Evolutionary conservation across 2,888 invertebrate genomes (phyloP), one percentile per base, ranked within the genome.

Genomic region (Hololepta plana): DNA sequence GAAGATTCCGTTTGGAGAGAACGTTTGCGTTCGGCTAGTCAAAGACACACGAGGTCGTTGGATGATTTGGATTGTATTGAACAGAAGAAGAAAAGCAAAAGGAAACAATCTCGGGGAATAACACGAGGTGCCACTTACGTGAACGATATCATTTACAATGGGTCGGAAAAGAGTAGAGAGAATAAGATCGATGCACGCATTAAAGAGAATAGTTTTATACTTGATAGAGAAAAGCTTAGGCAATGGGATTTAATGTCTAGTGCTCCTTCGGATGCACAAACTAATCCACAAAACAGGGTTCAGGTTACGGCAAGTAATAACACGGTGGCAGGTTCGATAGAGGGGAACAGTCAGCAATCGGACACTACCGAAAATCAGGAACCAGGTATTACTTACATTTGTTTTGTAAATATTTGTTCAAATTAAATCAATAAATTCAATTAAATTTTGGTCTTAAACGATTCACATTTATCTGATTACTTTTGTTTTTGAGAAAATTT

Each of bases 221-320:
- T 82, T 43, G 84, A 84, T 58, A 69, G 84, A 42, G 84, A 84
- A 57, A 82, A 77, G 40, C 64, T 84, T 40, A 66, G 84, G 27
- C 84, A 84, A 47, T 84, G 84, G 84, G 84, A 84, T 57, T 66
- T 82, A 43, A 68, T 84, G 72, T 84, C 84, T 32, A 82, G 82
- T 60, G 82, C 55, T 24, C 53, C 55, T 24, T 47, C 50, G 20
- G 51, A 51, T 37, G 44, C 47, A 37, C 51, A 50, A 33, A 32
- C 14, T 24, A 15, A 15, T 27, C 27, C 12, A 21, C 21, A 22
- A 16, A 25, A 25, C 17, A 17, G 17, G 38, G 35, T 38, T 31
- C 45, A 45, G 38, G 44, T 34, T 30, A 40, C 40, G 35, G 42
- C 43, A 36, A 40, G 39, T 43, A 42, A 37, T 43, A 44, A 44